Evolutionary conservation across 2,113 vertebrate species (phyloP), one percentile per base, ranked within the genome.

Genomic region (Nyctibius bracteatus): DNA sequence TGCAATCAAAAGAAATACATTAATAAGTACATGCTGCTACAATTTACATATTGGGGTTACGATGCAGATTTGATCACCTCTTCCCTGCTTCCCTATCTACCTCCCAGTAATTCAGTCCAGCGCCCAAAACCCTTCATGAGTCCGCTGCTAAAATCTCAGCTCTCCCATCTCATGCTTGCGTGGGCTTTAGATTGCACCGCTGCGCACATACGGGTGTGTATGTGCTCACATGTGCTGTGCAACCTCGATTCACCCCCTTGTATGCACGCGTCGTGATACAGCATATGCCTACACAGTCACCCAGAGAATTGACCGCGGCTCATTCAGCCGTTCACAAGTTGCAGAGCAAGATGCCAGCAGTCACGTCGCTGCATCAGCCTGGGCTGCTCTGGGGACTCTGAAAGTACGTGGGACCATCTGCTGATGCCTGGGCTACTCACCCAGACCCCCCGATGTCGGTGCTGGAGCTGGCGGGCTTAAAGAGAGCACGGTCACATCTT

Each of bases 351-450:
- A 30, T 28, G 30, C n/a, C 68, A 33, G 18, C 27, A 7, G 10
- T 15, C 6, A 0, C 0, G 6, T 22, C 2, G 1, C 44, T 30
- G 28, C 27, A 1, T 49, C 52, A 33, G 35, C 87, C 63, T 0
- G 8, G 33, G 55, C 28, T 39, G 49, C 3, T n/a, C 5, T 7
- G 17, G 62, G 31, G 23, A 28, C 20, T 57, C 44, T 16, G 41
- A 5, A 23, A 39, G 43, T 8, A 16, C 8, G 0, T 3, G 25
- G 66, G 61, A 43, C 4, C 41, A 24, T 17, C 51, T 25, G 59
- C 49, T 70, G 41, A 2, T 6, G 11, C 8, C 43, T 19, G 8
- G 28, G 44, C 37, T 35, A 41, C 57, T 57, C 46, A 35, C 21
- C 41, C 63, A 35, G 18, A 23, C 14, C 55, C 71, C 71, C 43